Conservation (phyloP, 2,113 vertebrate species). For the Heterotis niloticus region DNA sequence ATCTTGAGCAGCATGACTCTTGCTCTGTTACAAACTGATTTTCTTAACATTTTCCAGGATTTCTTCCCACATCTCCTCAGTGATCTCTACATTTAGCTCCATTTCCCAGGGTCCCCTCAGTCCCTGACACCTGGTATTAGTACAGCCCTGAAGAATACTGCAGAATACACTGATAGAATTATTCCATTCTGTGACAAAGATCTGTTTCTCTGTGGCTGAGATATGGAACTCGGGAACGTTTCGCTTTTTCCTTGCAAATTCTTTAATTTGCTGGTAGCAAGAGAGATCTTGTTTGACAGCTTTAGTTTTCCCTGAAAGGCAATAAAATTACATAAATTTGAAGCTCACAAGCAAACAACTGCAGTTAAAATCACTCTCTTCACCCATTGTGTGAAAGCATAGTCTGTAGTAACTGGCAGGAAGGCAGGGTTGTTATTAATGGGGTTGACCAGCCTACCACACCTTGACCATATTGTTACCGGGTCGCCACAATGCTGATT, state of each 20-base stretch:
- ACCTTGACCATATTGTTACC: too few species aligned
- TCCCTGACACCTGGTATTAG: background rate
- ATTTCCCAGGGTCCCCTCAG: background rate
- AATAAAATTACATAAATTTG: background rate
- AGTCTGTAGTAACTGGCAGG: background rate
- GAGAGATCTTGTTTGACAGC: background rate
- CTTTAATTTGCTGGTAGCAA: background rate
- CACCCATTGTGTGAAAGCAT: background rate
- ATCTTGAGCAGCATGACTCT: background rate
- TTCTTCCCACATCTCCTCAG: background rate
- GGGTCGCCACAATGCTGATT: too few species aligned
- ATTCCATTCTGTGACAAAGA: background rate
- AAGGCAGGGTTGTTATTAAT: background rate
- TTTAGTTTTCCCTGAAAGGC: background rate
- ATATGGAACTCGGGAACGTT: background rate
- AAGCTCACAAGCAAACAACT: background rate
- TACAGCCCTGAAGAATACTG: background rate
- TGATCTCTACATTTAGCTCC: background rate
- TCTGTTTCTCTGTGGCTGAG: background rate
- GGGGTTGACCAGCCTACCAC: too few species aligned
- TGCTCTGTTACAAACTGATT: background rate
- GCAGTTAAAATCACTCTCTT: background rate
- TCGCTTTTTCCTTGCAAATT: background rate
- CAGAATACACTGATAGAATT: background rate
- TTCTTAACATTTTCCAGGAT: background rate